These are phyloP conservation scores for Geotrupes spiniger DNA, from an alignment of 2,888 invertebrate species.

Conservation along the genomic window DNA sequence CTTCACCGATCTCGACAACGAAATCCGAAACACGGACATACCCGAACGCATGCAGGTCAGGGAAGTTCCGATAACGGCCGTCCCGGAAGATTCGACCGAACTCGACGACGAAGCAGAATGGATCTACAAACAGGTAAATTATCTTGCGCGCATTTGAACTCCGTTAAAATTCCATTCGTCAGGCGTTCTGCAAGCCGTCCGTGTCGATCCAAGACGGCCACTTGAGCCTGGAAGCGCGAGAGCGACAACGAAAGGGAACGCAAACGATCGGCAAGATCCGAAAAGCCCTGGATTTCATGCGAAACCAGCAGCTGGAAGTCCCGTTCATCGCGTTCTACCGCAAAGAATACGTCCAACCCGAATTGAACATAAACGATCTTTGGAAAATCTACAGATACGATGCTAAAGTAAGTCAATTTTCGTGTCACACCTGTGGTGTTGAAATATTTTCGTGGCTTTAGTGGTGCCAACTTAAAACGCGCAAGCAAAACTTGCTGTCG, in stretches of 20 bases:
- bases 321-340: constrained; percentile 98
- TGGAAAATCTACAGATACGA: constrained; percentile 87
- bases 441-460: constrained; percentile 36
- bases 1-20: constrained; percentile 90
- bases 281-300: constrained; percentile 92
- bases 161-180: constrained; percentile 10
- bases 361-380: constrained; percentile 89
- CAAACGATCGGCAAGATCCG: constrained; percentile 85
- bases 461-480: constrained; percentile 85
- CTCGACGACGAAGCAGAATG: constrained; percentile 94
- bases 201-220: constrained; percentile 75
- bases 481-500: constrained; percentile 78
- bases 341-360: constrained; percentile 95
- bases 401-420: constrained; percentile 23
- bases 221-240: constrained; percentile 53
- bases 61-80: constrained; percentile 79
- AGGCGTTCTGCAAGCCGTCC: constrained; percentile 79
- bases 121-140: constrained; percentile 78
- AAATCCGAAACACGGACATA: constrained; percentile 83
- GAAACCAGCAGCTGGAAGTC: constrained; percentile 93
- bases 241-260: constrained; percentile 61
- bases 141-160: constrained; percentile 4
- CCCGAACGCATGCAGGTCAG: constrained; percentile 92
- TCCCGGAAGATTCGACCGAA: constrained; percentile 81
- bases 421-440: neutral